phyloP scores from a whole-genome alignment of 2,113 vertebrate species.

The Rattus rattus region DNA sequence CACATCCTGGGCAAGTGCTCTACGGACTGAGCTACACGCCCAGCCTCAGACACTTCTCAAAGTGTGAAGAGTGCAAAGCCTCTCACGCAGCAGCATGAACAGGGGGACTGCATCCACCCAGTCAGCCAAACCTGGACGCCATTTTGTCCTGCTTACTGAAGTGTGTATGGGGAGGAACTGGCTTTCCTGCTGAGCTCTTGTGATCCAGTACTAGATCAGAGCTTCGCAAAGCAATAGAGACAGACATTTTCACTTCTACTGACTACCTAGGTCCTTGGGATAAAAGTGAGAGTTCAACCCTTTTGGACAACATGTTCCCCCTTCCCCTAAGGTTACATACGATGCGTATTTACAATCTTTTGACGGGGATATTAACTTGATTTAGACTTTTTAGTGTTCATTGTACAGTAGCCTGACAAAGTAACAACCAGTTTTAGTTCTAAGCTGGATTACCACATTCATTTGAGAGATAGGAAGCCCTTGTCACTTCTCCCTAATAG shows the following conservation, averaged over 20 bases:
- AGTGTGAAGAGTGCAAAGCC: background rate
- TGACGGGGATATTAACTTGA: background rate
- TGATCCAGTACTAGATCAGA: background rate
- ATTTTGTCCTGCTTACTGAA: background rate
- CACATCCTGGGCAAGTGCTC: too few species aligned
- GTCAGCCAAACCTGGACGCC: background rate
- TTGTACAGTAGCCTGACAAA: background rate
- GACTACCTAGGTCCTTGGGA: background rate
- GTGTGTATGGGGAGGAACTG: background rate
- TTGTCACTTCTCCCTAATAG: conserved; percentile 34
- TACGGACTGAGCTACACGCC: background rate
- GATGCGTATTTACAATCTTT: background rate
- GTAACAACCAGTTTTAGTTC: background rate
- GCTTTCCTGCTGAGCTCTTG: background rate
- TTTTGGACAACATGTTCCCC: background rate
- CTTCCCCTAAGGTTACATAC: background rate
- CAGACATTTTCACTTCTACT: conserved; percentile 2
- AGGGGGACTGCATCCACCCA: background rate
- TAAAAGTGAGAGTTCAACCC: background rate
- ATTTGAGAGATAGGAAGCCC: conserved; percentile 2
- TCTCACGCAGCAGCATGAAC: background rate
- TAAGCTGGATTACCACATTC: background rate
- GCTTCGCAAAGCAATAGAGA: background rate
- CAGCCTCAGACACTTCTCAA: background rate
- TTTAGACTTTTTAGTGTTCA: background rate